Evolutionary conservation across 2,113 vertebrate species (phyloP).

Genomic region (Xenus cinereus): DNA sequence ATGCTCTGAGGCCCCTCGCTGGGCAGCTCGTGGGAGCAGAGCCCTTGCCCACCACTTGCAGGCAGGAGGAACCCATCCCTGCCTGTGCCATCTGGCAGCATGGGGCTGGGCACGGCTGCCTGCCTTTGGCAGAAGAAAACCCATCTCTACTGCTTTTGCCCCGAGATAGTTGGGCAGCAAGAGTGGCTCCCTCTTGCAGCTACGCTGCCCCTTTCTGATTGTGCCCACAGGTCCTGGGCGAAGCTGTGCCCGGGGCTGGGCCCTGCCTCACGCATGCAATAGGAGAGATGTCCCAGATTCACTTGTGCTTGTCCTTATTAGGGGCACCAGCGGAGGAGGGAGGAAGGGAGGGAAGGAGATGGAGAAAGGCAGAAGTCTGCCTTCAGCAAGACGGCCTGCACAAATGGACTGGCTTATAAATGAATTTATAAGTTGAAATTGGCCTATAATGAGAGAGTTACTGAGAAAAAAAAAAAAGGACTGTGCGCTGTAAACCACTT

Average conservation of each 20-base stretch:
- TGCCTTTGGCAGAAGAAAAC: background rate
- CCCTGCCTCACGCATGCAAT: background rate
- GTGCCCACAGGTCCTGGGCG: background rate
- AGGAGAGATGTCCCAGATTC: background rate
- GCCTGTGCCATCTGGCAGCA: fast-evolving
- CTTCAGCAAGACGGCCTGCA: constrained; percentile 14
- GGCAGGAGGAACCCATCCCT: background rate
- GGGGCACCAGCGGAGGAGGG: background rate
- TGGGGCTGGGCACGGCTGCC: background rate
- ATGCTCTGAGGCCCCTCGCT: fast-evolving
- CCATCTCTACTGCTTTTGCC: background rate
- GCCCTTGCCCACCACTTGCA: background rate
- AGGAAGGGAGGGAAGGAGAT: background rate
- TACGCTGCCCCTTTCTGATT: background rate
- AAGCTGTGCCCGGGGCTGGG: background rate
- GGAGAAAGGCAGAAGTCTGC: constrained; percentile 25
- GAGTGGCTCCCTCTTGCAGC: background rate
- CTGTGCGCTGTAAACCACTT: constrained; percentile 37
- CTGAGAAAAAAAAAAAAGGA: constrained; percentile 43
- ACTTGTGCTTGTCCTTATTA: background rate
- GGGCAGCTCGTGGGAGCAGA: background rate
- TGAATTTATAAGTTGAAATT: constrained; percentile 70
- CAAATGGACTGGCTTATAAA: constrained; percentile 70
- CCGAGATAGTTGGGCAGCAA: background rate
- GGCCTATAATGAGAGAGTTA: constrained; percentile 61